Evolutionary conservation across 2,113 vertebrate species (phyloP), one percentile per base, ranked within the genome.

Genomic region (Scomber colias): DNA sequence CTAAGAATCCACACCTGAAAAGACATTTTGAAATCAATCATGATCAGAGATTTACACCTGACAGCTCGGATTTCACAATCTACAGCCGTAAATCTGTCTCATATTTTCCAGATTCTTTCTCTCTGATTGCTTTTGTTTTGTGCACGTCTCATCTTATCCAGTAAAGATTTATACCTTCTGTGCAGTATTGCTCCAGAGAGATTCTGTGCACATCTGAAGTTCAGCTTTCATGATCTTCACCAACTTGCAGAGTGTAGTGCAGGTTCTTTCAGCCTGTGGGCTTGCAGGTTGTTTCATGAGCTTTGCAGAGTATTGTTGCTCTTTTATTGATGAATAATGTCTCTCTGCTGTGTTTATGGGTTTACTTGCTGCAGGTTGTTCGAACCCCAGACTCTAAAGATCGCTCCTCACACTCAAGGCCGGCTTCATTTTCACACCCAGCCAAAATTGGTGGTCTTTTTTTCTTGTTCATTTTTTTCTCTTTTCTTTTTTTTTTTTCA

Each of bases 381-480:
- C 40, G 15, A 49, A 54, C 14, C 0, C 0, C 56, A 17, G 50
- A 31, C 76, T 61, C 24, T 54, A 72, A 83, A 86, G 85, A 85
- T 78, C 72, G 40, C 48, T 69, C 16, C 46, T 3, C 13, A 16
- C 51, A 4, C 19, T 55, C 9, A 3, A 62, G 72, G 57, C 72
- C 71, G 35, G 19, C 67, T 79, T 75, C 13, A 16, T 81, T 86
- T 84, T 83, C 49, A 70, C 50, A 75, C 69, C 63, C 51, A 54
- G 62, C 4, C 4, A 71, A 85, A 81, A 71, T 50, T 76, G 31
- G 63, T 35, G 9, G 45, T 44, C 30, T 40, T 57, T 77, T 55
- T 62, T 24, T 55, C 21, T 21, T 21, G 21, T 21, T 21, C 21
- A 21, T 21, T 21, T 21, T 21, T 21, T 21, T 21, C 21, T 21